Conservation (phyloP, 2,113 vertebrate species). For the Puffinus mauretanicus region DNA sequence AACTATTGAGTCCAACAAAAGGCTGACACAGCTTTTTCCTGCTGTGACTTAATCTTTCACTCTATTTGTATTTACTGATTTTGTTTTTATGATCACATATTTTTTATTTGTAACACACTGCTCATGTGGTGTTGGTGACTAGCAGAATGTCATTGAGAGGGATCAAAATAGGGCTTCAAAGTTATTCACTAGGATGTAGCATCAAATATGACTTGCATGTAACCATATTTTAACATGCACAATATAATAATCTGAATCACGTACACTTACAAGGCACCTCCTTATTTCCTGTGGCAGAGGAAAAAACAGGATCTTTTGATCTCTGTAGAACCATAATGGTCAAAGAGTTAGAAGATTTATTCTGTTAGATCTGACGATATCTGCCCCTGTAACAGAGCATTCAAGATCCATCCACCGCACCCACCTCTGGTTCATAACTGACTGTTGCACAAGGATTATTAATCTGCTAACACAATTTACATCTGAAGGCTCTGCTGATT, state of each 20-base stretch:
- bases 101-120: neutral
- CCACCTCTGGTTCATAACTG: neutral
- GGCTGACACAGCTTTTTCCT: constrained; percentile 18
- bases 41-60: neutral
- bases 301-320: neutral
- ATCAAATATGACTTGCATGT: neutral
- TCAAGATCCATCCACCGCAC: neutral
- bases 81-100: neutral
- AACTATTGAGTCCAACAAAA: neutral
- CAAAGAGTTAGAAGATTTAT: neutral
- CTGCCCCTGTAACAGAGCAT: neutral
- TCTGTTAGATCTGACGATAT: neutral
- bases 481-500: neutral
- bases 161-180: neutral
- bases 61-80: constrained; percentile 16
- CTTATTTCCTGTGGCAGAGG: neutral
- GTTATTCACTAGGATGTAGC: neutral
- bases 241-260: neutral
- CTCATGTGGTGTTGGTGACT: neutral
- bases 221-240: neutral
- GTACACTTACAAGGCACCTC: neutral
- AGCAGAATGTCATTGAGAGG: neutral
- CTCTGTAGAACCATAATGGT: neutral
- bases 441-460: neutral
- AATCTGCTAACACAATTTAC: neutral